Percentiles rank a stretch among this genome's conserved stretches.
Evolutionary conservation across 2,888 invertebrate genomes (phyloP).

Genomic region (Subacronicta megacephala): DNA sequence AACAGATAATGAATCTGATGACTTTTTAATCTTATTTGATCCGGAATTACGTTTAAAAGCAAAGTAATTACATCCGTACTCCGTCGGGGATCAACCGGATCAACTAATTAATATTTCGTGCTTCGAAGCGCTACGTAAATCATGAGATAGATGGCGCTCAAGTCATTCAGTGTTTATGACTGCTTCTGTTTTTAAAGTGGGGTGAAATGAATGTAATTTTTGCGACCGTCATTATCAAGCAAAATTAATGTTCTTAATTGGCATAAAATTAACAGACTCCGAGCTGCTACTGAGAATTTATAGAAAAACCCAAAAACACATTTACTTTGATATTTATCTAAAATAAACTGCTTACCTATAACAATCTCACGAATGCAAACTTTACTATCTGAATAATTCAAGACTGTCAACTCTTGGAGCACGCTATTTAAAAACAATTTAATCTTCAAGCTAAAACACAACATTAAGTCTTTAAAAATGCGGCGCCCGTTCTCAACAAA

Average conservation of each 20-base stretch:
- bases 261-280: neutral
- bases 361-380: too few relatives aligned
- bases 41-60: conserved; percentile 42
- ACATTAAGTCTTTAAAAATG: conserved; percentile 31
- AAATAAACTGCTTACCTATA: too few relatives aligned
- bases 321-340: too few relatives aligned
- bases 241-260: conserved; percentile 15
- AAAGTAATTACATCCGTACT: conserved; percentile 37
- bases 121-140: conserved; percentile 35
- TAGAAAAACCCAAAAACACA: too few relatives aligned
- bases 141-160: conserved; percentile 28
- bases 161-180: conserved; percentile 30
- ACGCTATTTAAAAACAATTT: conserved; percentile 35
- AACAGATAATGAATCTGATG: conserved; percentile 28
- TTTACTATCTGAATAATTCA: too few relatives aligned
- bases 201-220: conserved; percentile 18
- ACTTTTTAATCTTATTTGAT: conserved; percentile 45
- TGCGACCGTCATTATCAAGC: too few relatives aligned
- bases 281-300: too few relatives aligned
- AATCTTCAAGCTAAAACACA: conserved; percentile 10
- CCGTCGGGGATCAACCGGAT: conserved; percentile 23
- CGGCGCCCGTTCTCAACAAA: conserved; percentile 30
- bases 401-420: conserved; percentile 6
- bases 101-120: conserved; percentile 51
- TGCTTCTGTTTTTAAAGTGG: conserved; percentile 25